These are phyloP conservation scores for Ophion ventricosus DNA, from an alignment of 2,888 invertebrate species.

Conservation along the genomic window DNA sequence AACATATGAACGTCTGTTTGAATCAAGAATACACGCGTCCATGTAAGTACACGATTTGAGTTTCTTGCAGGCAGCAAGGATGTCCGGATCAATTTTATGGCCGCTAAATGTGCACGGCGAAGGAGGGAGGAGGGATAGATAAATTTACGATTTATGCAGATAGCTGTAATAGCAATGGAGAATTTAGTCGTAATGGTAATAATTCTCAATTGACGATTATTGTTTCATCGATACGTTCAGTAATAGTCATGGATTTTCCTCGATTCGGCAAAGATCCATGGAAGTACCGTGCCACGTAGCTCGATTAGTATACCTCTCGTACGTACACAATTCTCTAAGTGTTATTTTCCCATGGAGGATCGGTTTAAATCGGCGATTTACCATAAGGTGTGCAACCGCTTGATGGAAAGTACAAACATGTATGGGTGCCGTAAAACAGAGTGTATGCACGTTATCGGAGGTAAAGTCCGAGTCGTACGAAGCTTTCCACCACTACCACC, in stretches of 20 bases:
- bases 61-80: slow-evolving; percentile 1
- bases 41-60: background rate
- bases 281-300: slow-evolving; percentile 7
- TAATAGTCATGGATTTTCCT: slow-evolving; percentile 23
- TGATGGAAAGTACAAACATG: slow-evolving; percentile 63
- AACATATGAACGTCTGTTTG: background rate
- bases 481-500: slow-evolving; percentile 64
- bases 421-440: slow-evolving; percentile 51
- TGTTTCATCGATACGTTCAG: slow-evolving; percentile 51
- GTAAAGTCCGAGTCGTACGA: slow-evolving; percentile 66
- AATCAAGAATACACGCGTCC: slow-evolving; percentile 22
- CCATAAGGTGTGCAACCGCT: slow-evolving; percentile 64
- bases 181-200: slow-evolving; percentile 54
- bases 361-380: slow-evolving; percentile 63
- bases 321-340: slow-evolving; percentile 44
- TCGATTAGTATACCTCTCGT: slow-evolving; percentile 7
- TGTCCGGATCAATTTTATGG: slow-evolving; percentile 22
- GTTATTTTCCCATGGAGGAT: slow-evolving; percentile 61
- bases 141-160: slow-evolving; percentile 39
- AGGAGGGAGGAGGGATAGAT: background rate
- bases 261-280: slow-evolving; percentile 26
- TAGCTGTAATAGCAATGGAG: slow-evolving; percentile 24
- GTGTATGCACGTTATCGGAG: slow-evolving; percentile 68
- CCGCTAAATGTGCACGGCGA: slow-evolving; percentile 10
- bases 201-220: slow-evolving; percentile 53